A percentile compares a stretch with the other conserved stretches of the same genome.
phyloP scores from a whole-genome alignment of 2,888 invertebrate species.

The Drosophila subsilvestris region DNA sequence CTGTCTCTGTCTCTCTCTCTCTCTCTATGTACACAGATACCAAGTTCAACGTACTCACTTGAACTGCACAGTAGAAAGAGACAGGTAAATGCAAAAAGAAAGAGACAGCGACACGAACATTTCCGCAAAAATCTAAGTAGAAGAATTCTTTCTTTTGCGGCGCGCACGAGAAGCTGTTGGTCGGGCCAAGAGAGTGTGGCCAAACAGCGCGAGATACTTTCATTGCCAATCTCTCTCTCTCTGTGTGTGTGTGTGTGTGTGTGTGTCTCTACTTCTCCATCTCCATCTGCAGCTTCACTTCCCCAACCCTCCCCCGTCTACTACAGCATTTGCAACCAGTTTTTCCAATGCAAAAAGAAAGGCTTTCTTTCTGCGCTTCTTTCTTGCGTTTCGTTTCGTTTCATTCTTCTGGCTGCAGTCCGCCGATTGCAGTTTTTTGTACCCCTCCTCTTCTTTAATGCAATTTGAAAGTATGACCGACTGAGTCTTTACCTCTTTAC shows the following conservation, averaged over 20 bases:
- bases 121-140: slow-evolving; percentile 79
- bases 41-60: slow-evolving; percentile 81
- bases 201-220: slow-evolving; percentile 66
- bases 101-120: slow-evolving; percentile 53
- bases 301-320: not conserved
- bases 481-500: slow-evolving; percentile 47
- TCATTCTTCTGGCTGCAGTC: slow-evolving; percentile 37
- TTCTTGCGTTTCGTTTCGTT: slow-evolving; percentile 11
- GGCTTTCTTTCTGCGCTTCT: slow-evolving; percentile 77
- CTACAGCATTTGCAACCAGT: slow-evolving; percentile 67
- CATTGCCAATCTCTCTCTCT: slow-evolving; percentile 67
- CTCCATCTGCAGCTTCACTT: slow-evolving; percentile 48
- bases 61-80: slow-evolving; percentile 79
- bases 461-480: slow-evolving; percentile 79
- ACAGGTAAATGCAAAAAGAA: slow-evolving; percentile 17
- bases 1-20: slow-evolving; percentile 46
- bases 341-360: slow-evolving; percentile 79
- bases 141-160: slow-evolving; percentile 65
- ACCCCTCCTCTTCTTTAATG: slow-evolving; percentile 34
- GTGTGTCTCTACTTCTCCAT: slow-evolving; percentile 41
- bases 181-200: slow-evolving; percentile 63
- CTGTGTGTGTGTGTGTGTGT: slow-evolving; percentile 23
- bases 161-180: slow-evolving; percentile 25
- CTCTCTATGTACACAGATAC: slow-evolving; percentile 37
- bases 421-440: slow-evolving; percentile 28